These are phyloP conservation scores for Nycticryphes semicollaris DNA, from an alignment of 2,113 vertebrate genomes.

Conservation along the genomic window DNA sequence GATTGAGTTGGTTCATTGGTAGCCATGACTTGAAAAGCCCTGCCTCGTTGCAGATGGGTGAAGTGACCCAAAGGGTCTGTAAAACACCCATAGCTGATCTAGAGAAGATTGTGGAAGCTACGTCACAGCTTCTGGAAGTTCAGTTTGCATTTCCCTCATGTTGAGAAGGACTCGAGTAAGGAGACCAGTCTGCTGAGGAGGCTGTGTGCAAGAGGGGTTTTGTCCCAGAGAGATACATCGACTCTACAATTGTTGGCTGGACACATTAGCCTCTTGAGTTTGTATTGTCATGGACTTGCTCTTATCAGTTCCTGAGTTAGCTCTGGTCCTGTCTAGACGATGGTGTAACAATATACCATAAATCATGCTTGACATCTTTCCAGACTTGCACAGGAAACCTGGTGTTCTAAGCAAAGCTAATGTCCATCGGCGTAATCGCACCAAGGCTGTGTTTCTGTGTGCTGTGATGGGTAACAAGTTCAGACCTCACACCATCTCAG, in stretches of 20 bases:
- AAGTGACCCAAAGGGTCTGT: not conserved
- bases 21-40: not conserved
- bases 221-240: accelerated
- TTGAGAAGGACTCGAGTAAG: not conserved
- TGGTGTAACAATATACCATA: conserved; percentile 15
- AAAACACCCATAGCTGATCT: not conserved
- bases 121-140: not conserved
- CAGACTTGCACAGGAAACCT: conserved; percentile 29
- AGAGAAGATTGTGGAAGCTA: not conserved
- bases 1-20: not conserved
- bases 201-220: not conserved
- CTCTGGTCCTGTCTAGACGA: conserved; percentile 42
- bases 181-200: not conserved
- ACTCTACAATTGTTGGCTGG: not conserved
- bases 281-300: not conserved
- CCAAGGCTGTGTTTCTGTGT: not conserved
- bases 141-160: not conserved
- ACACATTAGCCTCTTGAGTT: not conserved
- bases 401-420: not conserved
- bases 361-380: not conserved
- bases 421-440: not conserved
- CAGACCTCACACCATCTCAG: not conserved
- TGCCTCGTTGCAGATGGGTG: not conserved
- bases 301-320: conserved; percentile 41
- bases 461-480: not conserved